Conservation (phyloP, 2,888 invertebrate species). For the Archips crataeganus region DNA sequence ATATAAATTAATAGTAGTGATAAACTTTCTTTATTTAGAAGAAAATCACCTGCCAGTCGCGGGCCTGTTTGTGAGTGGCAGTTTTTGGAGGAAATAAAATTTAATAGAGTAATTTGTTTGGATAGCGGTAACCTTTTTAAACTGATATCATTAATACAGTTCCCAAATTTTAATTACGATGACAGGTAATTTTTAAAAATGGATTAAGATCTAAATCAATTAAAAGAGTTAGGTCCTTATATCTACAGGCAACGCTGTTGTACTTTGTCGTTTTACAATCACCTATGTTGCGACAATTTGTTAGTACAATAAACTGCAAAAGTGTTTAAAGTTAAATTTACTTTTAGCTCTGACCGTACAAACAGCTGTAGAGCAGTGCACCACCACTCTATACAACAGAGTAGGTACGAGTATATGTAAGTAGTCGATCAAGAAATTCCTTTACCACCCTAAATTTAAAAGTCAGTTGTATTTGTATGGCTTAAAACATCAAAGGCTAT, state of each 20-base stretch:
- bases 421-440: no score
- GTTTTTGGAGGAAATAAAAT: constrained; percentile 28
- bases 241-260: not conserved
- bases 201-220: not conserved
- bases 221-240: not conserved
- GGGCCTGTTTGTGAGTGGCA: constrained; percentile 16
- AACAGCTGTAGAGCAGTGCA: not conserved
- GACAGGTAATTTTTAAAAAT: not conserved
- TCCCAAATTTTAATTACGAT: not conserved
- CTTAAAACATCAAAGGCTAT: no score
- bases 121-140: constrained; percentile 30
- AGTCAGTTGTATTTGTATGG: no score
- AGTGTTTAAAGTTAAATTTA: no score
- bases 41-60: not conserved
- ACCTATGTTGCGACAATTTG: no score
- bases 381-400: no score
- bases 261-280: not conserved
- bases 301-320: no score
- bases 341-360: not conserved
- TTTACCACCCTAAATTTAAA: no score
- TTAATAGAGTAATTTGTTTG: constrained; percentile 38
- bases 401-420: no score
- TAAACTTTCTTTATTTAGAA: constrained; percentile 29
- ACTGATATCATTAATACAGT: not conserved
- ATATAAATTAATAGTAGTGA: constrained; percentile 34